These are phyloP conservation scores for Drosophila anomalata DNA, from an alignment of 2,888 invertebrate species.

Conservation along the genomic window DNA sequence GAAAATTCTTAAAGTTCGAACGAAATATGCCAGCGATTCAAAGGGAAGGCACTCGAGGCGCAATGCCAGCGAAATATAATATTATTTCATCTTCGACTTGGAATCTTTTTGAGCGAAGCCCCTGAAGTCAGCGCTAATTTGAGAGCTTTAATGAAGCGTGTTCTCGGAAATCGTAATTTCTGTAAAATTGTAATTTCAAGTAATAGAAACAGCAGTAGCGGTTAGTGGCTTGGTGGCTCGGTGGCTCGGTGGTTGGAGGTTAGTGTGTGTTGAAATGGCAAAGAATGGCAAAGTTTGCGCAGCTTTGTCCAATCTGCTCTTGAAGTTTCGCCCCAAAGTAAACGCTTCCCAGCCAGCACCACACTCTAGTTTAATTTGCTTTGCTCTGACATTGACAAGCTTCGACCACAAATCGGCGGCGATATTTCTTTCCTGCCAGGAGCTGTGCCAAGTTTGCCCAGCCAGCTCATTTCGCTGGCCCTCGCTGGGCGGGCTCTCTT, in stretches of 20 bases:
- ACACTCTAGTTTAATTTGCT: conserved; percentile 29
- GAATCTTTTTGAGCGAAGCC: background rate
- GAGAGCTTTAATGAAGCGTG: background rate
- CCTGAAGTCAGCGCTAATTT: background rate
- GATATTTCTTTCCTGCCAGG: conserved; percentile 34
- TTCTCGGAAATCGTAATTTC: background rate
- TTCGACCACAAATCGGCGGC: conserved; percentile 44
- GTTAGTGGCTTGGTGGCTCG: background rate
- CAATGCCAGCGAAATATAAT: background rate
- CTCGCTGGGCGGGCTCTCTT: conserved; percentile 44
- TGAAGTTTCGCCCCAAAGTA: conserved; percentile 18
- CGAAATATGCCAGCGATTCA: conserved; percentile 24
- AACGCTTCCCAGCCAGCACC: conserved; percentile 16
- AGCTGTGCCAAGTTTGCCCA: conserved; percentile 45
- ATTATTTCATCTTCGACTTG: background rate
- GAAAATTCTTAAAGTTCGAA: conserved; percentile 7
- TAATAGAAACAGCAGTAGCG: background rate
- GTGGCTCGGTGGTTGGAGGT: background rate
- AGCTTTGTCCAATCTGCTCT: conserved; percentile 20
- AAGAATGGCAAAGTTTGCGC: conserved; percentile 8
- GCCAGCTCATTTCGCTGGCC: conserved; percentile 42
- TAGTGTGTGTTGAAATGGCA: conserved; percentile 1
- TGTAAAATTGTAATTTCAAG: background rate
- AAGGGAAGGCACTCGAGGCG: conserved; percentile 8
- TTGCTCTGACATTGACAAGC: conserved; percentile 42